Conservation (phyloP, 2,888 invertebrate species). For the Norana najaformis region DNA sequence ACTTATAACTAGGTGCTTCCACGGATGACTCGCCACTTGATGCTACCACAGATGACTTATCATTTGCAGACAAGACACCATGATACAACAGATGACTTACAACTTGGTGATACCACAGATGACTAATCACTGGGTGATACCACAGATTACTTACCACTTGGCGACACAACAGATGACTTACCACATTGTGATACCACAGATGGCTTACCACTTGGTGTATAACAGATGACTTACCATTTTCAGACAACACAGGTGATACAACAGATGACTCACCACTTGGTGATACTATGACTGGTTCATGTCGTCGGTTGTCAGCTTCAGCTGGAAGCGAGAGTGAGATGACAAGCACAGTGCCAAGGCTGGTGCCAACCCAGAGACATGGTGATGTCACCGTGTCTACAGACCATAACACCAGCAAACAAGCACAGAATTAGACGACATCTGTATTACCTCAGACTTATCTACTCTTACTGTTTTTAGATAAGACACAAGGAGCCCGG, state of each 20-base stretch:
- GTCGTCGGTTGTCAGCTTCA: conserved; percentile 54
- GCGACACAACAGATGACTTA: conserved; percentile 64
- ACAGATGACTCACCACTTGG: conserved; percentile 73
- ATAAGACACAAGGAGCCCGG: too few species aligned
- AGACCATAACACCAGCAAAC: not conserved
- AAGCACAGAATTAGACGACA: not conserved
- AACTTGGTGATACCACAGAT: conserved; percentile 50
- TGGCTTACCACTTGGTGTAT: conserved; percentile 80
- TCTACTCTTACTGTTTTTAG: not conserved
- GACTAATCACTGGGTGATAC: conserved; percentile 81
- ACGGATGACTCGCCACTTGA: conserved; percentile 76
- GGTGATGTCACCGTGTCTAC: conserved; percentile 83
- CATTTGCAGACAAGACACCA: not conserved
- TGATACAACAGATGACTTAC: not conserved
- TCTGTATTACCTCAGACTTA: not conserved
- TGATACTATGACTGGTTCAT: conserved; percentile 73
- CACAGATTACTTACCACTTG: conserved; percentile 60
- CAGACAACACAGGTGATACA: conserved; percentile 62
- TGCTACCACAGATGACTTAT: conserved; percentile 73
- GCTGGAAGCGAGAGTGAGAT: conserved; percentile 75
- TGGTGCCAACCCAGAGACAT: conserved; percentile 96
- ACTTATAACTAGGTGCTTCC: conserved; percentile 81
- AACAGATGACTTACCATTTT: conserved; percentile 66
- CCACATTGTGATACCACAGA: conserved; percentile 81
- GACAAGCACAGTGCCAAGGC: conserved; percentile 91